Base-by-base conservation (phyloP, 1,140 invertebrate species). In the Camponotus vicinus region DNA sequence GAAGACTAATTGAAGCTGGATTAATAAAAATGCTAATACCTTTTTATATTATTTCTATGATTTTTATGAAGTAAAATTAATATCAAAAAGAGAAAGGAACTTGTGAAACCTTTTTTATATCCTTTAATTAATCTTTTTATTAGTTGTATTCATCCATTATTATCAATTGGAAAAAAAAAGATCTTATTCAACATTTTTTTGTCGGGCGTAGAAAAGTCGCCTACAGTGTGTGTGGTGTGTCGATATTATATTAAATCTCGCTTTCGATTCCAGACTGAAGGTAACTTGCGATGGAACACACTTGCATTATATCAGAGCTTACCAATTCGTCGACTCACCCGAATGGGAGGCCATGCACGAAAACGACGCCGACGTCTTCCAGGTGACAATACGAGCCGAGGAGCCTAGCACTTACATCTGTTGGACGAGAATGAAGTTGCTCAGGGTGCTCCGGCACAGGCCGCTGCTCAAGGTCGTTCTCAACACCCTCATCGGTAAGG, bases 271-370 rank as follows among this genome's bases (percentile, higher is more conserved):
- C 94, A 98, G 97, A 92, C 94, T 98, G 91, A 96, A 97, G 90
- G 98, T 98, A 69, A 97, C 97, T 61, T 98, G 97, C 91, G 97
- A 98, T 87, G 96, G 97, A 82, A 97, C 97, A 9, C 97, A 98
- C 94, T 96, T 98, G 40, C 98, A 98, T 95, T 97, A 97, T 94
- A 97, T 98, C 86, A 96, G 97, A 88, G 96, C 97, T 49, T 97
- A 98, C 94, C 97, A 98, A 93, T 98, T 98, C 92, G 96, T 98
- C 32, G 98, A 98, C 94, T 98, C 98, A 9, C 97, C 98, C 0
- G 98, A 98, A 95, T 98, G 97, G 97, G 97, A 98, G 91, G 97
- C 97, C 9, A 97, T 96, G 91, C 96, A 97, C 78, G 96, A 97
- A 90, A 97, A 97, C 92, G 96, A 96, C 61, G 97, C 97, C 90